These are phyloP conservation scores for Clarias magur DNA, from an alignment of 2,113 vertebrate genomes.

Conservation along the genomic window DNA sequence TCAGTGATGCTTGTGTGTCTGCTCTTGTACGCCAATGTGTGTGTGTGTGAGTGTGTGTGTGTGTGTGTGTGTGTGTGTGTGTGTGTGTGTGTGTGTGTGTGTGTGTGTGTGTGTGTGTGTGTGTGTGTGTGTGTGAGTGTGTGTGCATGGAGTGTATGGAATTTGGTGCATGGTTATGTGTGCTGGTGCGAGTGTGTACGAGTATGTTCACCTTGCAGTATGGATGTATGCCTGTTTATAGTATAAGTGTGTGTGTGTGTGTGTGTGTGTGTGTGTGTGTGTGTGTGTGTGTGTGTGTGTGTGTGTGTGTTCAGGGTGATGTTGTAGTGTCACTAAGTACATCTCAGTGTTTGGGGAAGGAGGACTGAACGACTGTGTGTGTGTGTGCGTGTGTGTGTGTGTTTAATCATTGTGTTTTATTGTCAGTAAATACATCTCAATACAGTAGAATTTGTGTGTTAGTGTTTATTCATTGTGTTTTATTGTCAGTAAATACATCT, in stretches of 20 bases:
- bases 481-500: too few relatives aligned
- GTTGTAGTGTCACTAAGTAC: not conserved
- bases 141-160: not conserved
- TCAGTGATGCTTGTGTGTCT: slow-evolving; percentile 18
- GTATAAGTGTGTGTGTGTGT: not conserved
- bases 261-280: not conserved
- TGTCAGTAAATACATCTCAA: not conserved
- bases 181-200: not conserved
- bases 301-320: not conserved
- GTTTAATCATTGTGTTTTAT: not conserved
- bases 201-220: not conserved
- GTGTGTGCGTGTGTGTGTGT: not conserved
- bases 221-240: not conserved
- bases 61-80: not conserved
- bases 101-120: not conserved
- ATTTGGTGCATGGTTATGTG: not conserved
- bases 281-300: not conserved
- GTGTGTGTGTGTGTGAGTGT: not conserved
- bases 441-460: too few relatives aligned
- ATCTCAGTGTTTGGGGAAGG: not conserved
- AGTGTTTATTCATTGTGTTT: too few relatives aligned
- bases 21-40: slow-evolving; percentile 7
- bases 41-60: not conserved
- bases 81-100: not conserved
- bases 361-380: not conserved